Conservation (phyloP, 2,797 vertebrate genomes). For the Sebastes trivittatus region DNA sequence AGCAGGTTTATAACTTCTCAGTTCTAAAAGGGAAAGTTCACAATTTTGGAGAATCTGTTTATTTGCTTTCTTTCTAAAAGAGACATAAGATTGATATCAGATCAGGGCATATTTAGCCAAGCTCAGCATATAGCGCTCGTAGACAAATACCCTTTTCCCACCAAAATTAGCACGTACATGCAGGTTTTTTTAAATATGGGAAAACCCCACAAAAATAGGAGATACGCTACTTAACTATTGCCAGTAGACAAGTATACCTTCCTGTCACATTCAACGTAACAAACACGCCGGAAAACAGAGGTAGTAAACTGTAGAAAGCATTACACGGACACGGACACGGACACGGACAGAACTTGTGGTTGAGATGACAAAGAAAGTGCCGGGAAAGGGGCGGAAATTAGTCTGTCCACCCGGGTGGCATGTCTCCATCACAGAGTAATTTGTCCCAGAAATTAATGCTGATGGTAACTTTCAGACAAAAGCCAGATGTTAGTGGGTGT, state of each 20-base stretch:
- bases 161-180: not conserved
- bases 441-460: not conserved
- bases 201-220: not conserved
- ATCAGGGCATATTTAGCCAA: not conserved
- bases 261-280: not conserved
- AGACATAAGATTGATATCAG: not conserved
- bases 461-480: not conserved
- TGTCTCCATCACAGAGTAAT: too few relatives aligned
- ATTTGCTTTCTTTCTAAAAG: too few relatives aligned
- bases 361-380: too few relatives aligned
- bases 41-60: too few relatives aligned
- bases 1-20: not conserved
- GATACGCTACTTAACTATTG: too few relatives aligned
- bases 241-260: not conserved
- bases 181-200: not conserved
- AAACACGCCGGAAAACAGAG: not conserved
- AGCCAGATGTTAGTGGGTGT: too few relatives aligned
- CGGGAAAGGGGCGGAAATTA: too few relatives aligned
- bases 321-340: too few relatives aligned
- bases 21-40: not conserved
- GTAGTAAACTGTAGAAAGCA: too few relatives aligned
- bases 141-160: not conserved
- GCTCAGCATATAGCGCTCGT: not conserved
- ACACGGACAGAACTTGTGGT: too few relatives aligned
- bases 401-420: too few relatives aligned